Evolutionary conservation across 2,888 invertebrate genomes (phyloP).

Genomic region (Slavum lentiscoides): DNA sequence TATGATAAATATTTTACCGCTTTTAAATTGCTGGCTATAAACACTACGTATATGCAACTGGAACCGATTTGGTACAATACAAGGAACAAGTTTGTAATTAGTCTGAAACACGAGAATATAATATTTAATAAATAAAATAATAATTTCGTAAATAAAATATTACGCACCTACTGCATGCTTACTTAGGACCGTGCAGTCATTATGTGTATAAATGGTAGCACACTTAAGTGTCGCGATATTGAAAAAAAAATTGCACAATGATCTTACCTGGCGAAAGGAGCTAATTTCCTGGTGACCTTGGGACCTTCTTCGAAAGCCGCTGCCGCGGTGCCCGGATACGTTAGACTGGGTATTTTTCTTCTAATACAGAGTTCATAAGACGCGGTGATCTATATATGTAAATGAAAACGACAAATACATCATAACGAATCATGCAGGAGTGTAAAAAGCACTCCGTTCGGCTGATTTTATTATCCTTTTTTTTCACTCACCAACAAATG

Average conservation of each 20-base stretch:
- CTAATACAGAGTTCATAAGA: conserved; percentile 64
- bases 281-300: conserved; percentile 58
- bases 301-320: conserved; percentile 79
- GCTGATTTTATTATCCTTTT: background rate
- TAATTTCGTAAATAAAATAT: too few species aligned
- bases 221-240: too few species aligned
- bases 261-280: conserved; percentile 54
- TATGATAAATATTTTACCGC: conserved; percentile 56
- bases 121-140: too few species aligned
- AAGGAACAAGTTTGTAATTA: conserved; percentile 73
- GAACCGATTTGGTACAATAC: conserved; percentile 91
- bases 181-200: too few species aligned
- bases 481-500: conserved; percentile 74
- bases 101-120: conserved; percentile 63
- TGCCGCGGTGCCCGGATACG: conserved; percentile 80
- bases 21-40: conserved; percentile 82
- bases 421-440: background rate
- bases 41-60: conserved; percentile 94
- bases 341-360: conserved; percentile 67
- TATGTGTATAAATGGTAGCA: background rate
- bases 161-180: too few species aligned
- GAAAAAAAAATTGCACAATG: background rate
- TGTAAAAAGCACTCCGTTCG: too few species aligned
- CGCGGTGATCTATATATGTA: conserved; percentile 66
- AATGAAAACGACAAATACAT: background rate